phyloP scores from a whole-genome alignment of 2,888 invertebrate species.

The Acrobasis consociella region DNA sequence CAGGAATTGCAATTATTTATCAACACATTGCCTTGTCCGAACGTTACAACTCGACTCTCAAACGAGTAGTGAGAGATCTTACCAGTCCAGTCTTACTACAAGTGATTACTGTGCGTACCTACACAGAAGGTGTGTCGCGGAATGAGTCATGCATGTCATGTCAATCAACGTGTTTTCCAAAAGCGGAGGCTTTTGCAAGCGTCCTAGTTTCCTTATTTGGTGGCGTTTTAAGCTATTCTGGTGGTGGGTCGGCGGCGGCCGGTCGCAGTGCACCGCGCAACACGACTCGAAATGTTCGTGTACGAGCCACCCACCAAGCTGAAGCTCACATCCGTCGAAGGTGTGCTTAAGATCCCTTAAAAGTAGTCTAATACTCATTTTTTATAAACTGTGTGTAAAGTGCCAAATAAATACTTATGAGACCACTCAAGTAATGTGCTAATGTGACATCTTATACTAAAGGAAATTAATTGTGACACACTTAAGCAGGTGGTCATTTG shows the following conservation, averaged over 20 bases:
- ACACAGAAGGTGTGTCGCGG: slow-evolving; percentile 43
- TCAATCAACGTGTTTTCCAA: slow-evolving; percentile 77
- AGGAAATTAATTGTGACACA: too few species aligned
- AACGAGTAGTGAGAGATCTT: slow-evolving; percentile 23
- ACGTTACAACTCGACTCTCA: slow-evolving; percentile 21
- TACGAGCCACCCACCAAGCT: slow-evolving; percentile 89
- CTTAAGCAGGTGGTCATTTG: too few species aligned
- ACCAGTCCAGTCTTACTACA: background rate
- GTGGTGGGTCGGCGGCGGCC: slow-evolving; percentile 42
- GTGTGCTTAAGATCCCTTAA: slow-evolving; percentile 56
- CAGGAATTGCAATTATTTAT: slow-evolving; percentile 13
- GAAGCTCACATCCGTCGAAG: slow-evolving; percentile 89
- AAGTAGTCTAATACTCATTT: too few species aligned
- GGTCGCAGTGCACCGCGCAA: slow-evolving; percentile 54
- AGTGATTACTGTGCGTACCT: slow-evolving; percentile 15
- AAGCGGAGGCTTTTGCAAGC: slow-evolving; percentile 70
- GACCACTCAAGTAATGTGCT: too few species aligned
- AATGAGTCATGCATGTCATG: slow-evolving; percentile 61
- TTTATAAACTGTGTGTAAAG: too few species aligned
- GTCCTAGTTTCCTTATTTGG: slow-evolving; percentile 85
- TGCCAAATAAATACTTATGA: too few species aligned
- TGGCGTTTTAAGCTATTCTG: slow-evolving; percentile 79
- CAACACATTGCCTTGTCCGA: slow-evolving; percentile 27
- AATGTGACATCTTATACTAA: too few species aligned
- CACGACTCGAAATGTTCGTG: slow-evolving; percentile 84